Base-by-base conservation (phyloP, 2,888 invertebrate species). In the Scotopteryx bipunctaria region DNA sequence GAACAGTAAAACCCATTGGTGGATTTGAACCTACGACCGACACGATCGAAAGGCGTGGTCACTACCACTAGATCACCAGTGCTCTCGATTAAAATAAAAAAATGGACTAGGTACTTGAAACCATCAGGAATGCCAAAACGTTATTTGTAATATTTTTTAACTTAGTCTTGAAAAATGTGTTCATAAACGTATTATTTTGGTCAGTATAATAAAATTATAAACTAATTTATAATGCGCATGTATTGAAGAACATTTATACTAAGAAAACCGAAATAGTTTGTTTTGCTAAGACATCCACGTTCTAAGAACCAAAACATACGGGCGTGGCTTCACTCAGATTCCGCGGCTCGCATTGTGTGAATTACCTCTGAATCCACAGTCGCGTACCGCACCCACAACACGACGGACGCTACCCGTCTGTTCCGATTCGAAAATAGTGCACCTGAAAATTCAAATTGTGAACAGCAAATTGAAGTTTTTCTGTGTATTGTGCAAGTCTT, bases 301-400 rank as follows among this genome's bases (percentile, higher is more conserved):
- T 51, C 42, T 43, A 63, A 64, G 62, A 69, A 78, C 71, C 77
- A 78, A 77, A 84, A 81, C 81, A 83, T 68, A 63, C 67, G 84
- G 84, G 85, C 78, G 85, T 83, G 84, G 83, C 71, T 63, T 67
- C 31, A 58, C 40, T 32, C 33, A 17, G 35, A 42, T 48, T 55
- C 63, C 47, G 27, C 13, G 46, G 36, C 33, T 45, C 25, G 37
- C 52, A 29, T 38, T 52, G 37, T 52, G 46, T 46, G 56, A 59
- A 57, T 59, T 42, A 46, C 16, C 35, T 36, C 38, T 19, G 36
- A 45, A 38, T 40, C 55, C 53, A 55, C 66, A 67, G 67, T 67
- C 59, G 63, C 55, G 57, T 45, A 41, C 59, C 45, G 58, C 40
- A 43, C 29, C 37, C 49, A 59, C 55, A 42, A 54, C 51, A 32